These are phyloP conservation scores for Manduca sexta DNA, from an alignment of 1,140 invertebrate species.

Conservation along the genomic window DNA sequence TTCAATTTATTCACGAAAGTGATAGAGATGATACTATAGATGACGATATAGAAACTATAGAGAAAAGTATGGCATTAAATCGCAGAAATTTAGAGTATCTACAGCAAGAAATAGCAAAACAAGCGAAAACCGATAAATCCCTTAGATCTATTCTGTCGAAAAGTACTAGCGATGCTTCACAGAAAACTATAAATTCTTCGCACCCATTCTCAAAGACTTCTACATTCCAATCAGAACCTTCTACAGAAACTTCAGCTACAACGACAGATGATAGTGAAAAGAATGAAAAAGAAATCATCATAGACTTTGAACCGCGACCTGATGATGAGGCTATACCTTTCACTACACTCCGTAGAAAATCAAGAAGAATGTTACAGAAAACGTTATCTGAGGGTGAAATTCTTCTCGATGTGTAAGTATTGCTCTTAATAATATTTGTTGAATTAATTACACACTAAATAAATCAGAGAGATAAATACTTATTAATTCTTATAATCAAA, in stretches of 20 bases:
- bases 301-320: constrained; percentile 87
- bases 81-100: constrained; percentile 68
- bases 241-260: constrained; percentile 67
- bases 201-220: constrained; percentile 69
- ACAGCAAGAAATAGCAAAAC: constrained; percentile 71
- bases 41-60: constrained; percentile 69
- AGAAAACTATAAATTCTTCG: constrained; percentile 56
- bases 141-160: constrained; percentile 59
- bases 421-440: no score
- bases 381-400: constrained; percentile 88
- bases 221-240: constrained; percentile 70
- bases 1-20: constrained; percentile 71
- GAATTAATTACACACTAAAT: no score
- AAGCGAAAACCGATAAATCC: constrained; percentile 57
- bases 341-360: constrained; percentile 69
- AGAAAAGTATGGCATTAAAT: constrained; percentile 72
- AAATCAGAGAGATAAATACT: no score
- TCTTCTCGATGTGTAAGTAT: constrained; percentile 76
- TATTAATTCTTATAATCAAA: no score
- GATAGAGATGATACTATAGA: constrained; percentile 71
- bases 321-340: constrained; percentile 75
- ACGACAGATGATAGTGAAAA: constrained; percentile 74
- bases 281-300: constrained; percentile 87
- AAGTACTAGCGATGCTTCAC: constrained; percentile 61
- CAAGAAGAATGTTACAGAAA: constrained; percentile 80